phyloP scores from a whole-genome alignment of 1,140 invertebrate genomes.

The Papilio dardanus region DNA sequence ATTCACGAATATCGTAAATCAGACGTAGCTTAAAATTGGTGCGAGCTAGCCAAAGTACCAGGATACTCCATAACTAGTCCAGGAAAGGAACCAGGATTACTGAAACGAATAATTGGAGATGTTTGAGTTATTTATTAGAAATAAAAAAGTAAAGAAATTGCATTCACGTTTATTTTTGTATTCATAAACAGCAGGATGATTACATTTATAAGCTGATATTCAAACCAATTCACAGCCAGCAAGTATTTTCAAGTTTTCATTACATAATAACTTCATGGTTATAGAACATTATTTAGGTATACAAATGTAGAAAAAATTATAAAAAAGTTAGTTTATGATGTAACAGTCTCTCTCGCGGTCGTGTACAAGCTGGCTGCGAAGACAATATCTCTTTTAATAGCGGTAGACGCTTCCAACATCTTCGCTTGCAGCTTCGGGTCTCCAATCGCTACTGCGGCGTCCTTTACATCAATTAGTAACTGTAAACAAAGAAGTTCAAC shows the following conservation, averaged over 20 bases:
- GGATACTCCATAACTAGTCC: no score
- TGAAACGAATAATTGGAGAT: no score
- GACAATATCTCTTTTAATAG: slow-evolving; percentile 98
- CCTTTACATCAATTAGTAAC: slow-evolving; percentile 94
- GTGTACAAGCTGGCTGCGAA: slow-evolving; percentile 99
- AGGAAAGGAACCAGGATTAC: no score
- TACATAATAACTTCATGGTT: neutral
- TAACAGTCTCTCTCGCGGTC: slow-evolving; percentile 62
- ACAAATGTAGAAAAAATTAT: neutral
- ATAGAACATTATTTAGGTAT: neutral
- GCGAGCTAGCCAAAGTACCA: no score
- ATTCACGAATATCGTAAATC: no score
- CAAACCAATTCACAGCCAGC: neutral
- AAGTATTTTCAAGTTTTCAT: no score
- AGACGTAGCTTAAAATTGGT: no score
- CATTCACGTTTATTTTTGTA: no score
- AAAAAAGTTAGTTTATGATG: slow-evolving; percentile 14
- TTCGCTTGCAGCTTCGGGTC: slow-evolving; percentile 95
- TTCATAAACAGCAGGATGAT: no score
- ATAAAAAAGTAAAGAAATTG: no score
- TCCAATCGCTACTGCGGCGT: slow-evolving; percentile 96
- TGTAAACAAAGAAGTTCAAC: slow-evolving; percentile 58
- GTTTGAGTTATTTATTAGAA: no score
- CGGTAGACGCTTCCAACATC: slow-evolving; percentile 96
- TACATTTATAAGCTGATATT: neutral